These are phyloP conservation scores for Clarias laeviceps DNA, from an alignment of 2,797 vertebrate genomes.

Conservation along the genomic window DNA sequence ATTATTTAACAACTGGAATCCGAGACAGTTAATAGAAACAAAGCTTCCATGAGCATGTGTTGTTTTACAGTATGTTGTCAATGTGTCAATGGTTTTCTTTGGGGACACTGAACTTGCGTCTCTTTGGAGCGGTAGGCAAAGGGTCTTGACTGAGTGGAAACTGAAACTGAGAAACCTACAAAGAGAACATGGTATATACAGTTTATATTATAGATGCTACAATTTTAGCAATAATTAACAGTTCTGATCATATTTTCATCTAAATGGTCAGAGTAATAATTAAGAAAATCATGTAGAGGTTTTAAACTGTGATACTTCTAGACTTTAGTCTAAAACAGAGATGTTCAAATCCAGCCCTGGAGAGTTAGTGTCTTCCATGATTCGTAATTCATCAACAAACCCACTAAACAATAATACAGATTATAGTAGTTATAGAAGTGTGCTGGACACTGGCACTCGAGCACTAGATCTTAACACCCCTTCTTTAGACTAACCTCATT, in stretches of 20 bases:
- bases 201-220: background rate
- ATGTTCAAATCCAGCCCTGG: no score
- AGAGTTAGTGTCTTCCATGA: no score
- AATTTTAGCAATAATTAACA: background rate
- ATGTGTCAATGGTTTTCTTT: constrained; percentile 75
- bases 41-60: background rate
- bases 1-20: background rate
- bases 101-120: constrained; percentile 87
- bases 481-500: background rate
- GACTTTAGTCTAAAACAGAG: background rate
- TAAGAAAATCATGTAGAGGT: background rate
- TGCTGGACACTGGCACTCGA: no score
- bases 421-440: no score
- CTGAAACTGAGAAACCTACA: constrained; percentile 76
- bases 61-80: constrained; percentile 57
- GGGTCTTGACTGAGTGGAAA: constrained; percentile 81
- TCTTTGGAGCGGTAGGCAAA: constrained; percentile 64
- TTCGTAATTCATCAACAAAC: no score
- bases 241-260: background rate
- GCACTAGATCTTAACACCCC: no score
- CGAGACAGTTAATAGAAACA: background rate
- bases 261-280: background rate
- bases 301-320: background rate
- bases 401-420: no score
- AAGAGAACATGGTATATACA: constrained; percentile 48